phyloP scores from a whole-genome alignment of 2,113 vertebrate species.

The Neolamprologus cancellatus region DNA sequence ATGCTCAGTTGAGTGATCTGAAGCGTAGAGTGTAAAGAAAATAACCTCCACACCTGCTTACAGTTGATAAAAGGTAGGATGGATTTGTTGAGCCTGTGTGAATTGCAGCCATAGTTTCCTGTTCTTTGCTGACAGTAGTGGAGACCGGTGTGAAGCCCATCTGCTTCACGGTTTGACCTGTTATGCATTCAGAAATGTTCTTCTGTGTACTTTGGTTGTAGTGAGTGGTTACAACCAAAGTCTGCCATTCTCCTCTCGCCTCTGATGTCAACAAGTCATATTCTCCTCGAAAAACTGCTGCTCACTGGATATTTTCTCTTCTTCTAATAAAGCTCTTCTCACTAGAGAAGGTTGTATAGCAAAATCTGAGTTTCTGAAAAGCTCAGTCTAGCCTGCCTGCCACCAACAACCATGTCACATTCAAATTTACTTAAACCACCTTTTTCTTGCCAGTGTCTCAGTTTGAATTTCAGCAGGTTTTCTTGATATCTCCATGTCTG shows the following conservation, averaged over 20 bases:
- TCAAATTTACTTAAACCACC: background rate
- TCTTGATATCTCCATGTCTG: background rate
- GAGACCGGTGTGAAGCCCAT: background rate
- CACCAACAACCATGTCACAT: background rate
- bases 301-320: background rate
- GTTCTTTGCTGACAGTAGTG: background rate
- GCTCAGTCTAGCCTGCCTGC: background rate
- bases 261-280: background rate
- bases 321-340: background rate
- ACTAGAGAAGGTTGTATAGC: background rate
- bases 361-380: background rate
- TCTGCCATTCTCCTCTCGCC: background rate
- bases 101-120: background rate
- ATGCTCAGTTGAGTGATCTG: background rate
- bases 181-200: background rate
- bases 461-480: background rate
- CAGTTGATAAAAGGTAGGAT: background rate
- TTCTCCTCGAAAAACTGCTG: background rate
- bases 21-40: background rate
- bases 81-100: background rate
- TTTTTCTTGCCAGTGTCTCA: background rate
- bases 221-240: background rate
- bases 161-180: background rate
- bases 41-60: background rate
- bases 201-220: background rate